Conservation (phyloP, 2,113 vertebrate genomes). For the Phasianus colchicus region DNA sequence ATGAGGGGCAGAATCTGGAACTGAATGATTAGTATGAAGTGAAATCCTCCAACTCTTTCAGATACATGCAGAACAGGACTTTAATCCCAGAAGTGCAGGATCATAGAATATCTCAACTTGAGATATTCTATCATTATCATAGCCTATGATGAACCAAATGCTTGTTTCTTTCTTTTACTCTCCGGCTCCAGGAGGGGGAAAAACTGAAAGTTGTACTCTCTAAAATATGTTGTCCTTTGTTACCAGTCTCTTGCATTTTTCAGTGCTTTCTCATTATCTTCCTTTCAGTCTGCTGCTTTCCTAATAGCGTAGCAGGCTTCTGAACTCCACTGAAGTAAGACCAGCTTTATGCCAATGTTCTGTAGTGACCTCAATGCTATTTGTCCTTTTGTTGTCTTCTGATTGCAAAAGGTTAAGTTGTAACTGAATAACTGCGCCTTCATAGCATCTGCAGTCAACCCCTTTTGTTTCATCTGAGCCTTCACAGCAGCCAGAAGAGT, state of each 20-base stretch:
- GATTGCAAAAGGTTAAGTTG: conserved; percentile 28
- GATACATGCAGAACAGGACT: not conserved
- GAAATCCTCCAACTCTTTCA: not conserved
- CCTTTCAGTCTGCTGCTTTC: not conserved
- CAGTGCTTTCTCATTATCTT: not conserved
- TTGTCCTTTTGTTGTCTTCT: conserved; percentile 12
- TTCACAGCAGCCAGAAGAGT: conserved; percentile 24
- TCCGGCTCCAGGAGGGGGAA: not conserved
- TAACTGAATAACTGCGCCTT: conserved; percentile 29
- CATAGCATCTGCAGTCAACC: not conserved
- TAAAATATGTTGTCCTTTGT: not conserved
- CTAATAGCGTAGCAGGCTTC: not conserved
- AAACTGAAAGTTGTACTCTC: not conserved
- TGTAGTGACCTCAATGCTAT: not conserved
- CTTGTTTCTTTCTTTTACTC: not conserved
- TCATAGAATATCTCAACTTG: no score
- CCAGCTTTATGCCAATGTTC: not conserved
- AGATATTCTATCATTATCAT: not conserved
- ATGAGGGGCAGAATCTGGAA: not conserved
- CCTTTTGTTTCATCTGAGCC: conserved; percentile 5
- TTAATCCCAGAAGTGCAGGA: not conserved
- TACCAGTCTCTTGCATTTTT: not conserved
- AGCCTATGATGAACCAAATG: accelerated
- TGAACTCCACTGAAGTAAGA: not conserved
- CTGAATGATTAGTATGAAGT: not conserved